A percentile compares a stretch with the other conserved stretches of the same genome.
Evolutionary conservation across 92 coral and sea anemone genomes (phyloP).

Genomic region (Porites cylindrica): DNA sequence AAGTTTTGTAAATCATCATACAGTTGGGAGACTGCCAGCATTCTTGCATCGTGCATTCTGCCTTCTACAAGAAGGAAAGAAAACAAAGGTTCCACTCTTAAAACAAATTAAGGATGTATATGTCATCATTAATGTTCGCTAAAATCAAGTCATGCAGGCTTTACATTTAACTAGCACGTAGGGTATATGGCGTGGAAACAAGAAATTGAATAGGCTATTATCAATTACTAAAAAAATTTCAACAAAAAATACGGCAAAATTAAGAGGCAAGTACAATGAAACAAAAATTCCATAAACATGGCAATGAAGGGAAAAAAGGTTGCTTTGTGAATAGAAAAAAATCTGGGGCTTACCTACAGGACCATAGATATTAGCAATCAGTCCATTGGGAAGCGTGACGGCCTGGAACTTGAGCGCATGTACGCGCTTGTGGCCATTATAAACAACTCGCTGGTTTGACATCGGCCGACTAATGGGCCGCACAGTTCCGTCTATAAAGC

Average conservation of each 20-base stretch:
- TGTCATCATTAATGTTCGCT: no score
- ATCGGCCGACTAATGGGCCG: background rate
- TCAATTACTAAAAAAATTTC: conserved; percentile 22
- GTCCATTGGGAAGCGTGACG: conserved; percentile 15
- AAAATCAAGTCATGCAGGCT: no score
- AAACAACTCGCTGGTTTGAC: no score
- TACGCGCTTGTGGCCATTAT: no score
- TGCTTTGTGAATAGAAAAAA: conserved; percentile 13
- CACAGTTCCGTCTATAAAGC: background rate
- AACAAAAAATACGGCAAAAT: conserved; percentile 40
- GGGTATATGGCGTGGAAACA: conserved; percentile 7
- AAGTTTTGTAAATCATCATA: no score
- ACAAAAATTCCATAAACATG: conserved; percentile 17
- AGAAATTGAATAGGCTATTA: conserved; percentile 32
- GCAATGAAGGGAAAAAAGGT: conserved; percentile 17
- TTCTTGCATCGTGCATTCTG: no score
- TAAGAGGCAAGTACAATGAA: conserved; percentile 33
- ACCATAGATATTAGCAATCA: conserved; percentile 7
- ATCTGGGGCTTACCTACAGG: conserved; percentile 32
- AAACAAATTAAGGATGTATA: no score
- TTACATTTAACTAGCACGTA: conserved; percentile 6
- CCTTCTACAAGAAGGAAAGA: no score
- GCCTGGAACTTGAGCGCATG: conserved; percentile 24
- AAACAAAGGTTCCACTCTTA: no score
- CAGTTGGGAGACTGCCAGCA: no score